These are phyloP conservation scores for Spatula clypeata DNA, from an alignment of 2,797 vertebrate genomes.

Conservation along the genomic window DNA sequence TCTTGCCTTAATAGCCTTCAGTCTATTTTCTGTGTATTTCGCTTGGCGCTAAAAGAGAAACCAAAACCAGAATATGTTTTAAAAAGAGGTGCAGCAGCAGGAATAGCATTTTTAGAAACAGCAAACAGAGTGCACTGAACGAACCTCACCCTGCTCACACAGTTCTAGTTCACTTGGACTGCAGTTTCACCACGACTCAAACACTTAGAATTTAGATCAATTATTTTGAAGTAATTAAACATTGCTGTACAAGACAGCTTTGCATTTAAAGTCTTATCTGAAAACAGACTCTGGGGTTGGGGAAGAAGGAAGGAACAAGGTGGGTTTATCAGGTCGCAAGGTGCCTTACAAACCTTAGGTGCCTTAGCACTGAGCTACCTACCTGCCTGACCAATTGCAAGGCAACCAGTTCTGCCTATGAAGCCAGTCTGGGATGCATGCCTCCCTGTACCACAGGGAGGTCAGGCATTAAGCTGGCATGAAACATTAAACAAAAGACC, in stretches of 20 bases:
- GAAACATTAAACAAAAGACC: not conserved
- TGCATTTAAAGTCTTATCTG: not conserved
- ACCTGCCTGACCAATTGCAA: fast-evolving
- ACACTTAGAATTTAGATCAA: conserved; percentile 29
- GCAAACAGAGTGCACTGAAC: not conserved
- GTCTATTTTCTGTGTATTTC: conserved; percentile 97
- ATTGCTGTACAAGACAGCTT: not conserved
- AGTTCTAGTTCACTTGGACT: not conserved
- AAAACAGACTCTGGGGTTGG: not conserved
- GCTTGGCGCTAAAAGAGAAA: conserved; percentile 91
- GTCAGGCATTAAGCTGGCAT: not conserved
- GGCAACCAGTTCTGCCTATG: not conserved
- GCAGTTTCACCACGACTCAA: conserved; percentile 51
- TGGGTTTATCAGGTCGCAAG: not conserved
- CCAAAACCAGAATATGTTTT: not conserved
- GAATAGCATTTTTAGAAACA: not conserved
- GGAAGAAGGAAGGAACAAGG: not conserved
- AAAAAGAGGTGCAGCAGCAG: not conserved
- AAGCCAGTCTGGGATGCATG: fast-evolving
- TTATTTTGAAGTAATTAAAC: conserved; percentile 22
- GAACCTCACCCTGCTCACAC: not conserved
- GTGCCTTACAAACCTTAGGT: not conserved
- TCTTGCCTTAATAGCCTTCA: conserved; percentile 97
- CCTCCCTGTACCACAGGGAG: not conserved
- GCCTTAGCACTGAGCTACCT: not conserved